Percentiles rank a stretch among this genome's conserved stretches.
Conservation (phyloP, 37 sponge, comb jelly and placozoan species). For the Sycon ciliatum region DNA sequence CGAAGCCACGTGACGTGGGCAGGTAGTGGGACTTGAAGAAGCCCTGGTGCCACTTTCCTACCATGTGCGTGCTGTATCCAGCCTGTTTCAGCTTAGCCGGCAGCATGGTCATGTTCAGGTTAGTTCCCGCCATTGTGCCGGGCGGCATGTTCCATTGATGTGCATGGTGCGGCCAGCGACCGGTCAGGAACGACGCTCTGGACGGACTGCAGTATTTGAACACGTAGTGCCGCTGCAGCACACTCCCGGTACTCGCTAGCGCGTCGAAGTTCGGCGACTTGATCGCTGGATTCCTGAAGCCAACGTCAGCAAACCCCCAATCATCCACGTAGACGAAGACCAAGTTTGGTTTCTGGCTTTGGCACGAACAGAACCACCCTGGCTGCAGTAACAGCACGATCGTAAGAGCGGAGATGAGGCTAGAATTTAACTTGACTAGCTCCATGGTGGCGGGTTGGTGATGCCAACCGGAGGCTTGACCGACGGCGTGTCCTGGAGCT, state of each 20-base stretch:
- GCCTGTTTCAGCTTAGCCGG: not conserved
- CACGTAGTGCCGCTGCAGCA: slow-evolving; percentile 36
- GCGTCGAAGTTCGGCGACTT: slow-evolving; percentile 34
- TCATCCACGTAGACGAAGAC: slow-evolving; percentile 44
- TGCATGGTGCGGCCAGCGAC: too few species aligned
- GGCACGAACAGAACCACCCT: too few species aligned
- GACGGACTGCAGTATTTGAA: too few species aligned
- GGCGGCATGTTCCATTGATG: too few species aligned
- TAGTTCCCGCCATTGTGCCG: too few species aligned
- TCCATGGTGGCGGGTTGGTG: too few species aligned
- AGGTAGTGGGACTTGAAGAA: slow-evolving; percentile 19
- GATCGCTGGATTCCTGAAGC: slow-evolving; percentile 28
- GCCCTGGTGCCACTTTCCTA: slow-evolving; percentile 32
- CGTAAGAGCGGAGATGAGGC: too few species aligned
- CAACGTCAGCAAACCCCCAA: slow-evolving; percentile 36
- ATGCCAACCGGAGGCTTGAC: too few species aligned
- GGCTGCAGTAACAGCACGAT: too few species aligned
- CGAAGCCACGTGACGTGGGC: slow-evolving; percentile 31
- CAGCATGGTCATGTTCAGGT: slow-evolving; percentile 12
- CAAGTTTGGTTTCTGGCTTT: slow-evolving; percentile 40
- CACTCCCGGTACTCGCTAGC: slow-evolving; percentile 26
- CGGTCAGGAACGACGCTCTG: not conserved
- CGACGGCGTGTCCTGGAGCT: too few species aligned
- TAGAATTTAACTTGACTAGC: too few species aligned
- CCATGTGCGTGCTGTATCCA: slow-evolving; percentile 14